Base-by-base conservation (phyloP, 1,140 invertebrate genomes). In the Tetraneura akinire region DNA sequence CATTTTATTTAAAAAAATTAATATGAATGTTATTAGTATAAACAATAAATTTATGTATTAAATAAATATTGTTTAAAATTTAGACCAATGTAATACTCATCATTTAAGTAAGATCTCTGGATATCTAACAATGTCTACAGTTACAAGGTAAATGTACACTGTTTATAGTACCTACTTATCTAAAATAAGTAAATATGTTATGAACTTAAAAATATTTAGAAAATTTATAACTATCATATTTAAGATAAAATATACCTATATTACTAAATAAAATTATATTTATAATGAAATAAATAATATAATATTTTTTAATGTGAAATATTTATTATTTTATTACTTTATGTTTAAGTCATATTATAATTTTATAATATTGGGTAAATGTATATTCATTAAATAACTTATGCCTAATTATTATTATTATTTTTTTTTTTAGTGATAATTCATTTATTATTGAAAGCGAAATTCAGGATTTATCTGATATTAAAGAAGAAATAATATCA, bases 361-460 rank as follows among this genome's bases (percentile, higher is more conserved):
- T n/a, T n/a, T n/a, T n/a, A n/a, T n/a, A n/a, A n/a, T n/a, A n/a
- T 37, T 37, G 3, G 8, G 8, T 37, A 47, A 13, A 47, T 14
- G 10, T 47, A 47, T 47, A 6, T 14, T 13, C 9, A 26, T 68
- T 0, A 68, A 47, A 26, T 26, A 57, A 47, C 1, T 26, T 23
- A 26, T 47, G 11, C 10, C 13, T 3, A 42, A 42, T 42, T 21
- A 55, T 73, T 14, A n/a, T n/a, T n/a, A n/a, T n/a, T n/a, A n/a
- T 42, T 55, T 53, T 3, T 76, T 76, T 76, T 16, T 60, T 53
- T 26, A 62, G 53, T 78, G 74, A 78, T 32, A 60, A 55, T 45
- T 60, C 37, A 60, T 37, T 37, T 3, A 57, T 47, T 26, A 29
- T 45, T 62, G 3, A 14, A 26, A 62, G 14, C n/a, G 6, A 5